Conservation (phyloP, 2,888 invertebrate species). For the Oscheius sp. region DNA sequence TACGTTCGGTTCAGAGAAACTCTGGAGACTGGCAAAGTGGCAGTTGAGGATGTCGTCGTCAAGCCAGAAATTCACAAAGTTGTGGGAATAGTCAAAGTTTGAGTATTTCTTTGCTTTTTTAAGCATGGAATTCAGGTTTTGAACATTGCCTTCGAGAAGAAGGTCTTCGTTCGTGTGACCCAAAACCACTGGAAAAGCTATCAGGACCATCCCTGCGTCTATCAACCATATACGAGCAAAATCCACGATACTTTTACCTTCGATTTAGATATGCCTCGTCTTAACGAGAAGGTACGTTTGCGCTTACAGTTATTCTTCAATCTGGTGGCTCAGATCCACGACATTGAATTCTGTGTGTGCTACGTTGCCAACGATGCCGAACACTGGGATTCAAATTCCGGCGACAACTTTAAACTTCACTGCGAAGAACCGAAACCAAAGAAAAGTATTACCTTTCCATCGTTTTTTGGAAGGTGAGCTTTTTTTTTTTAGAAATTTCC, state of each 20-base stretch:
- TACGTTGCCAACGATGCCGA: constrained; percentile 81
- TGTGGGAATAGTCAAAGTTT: constrained; percentile 86
- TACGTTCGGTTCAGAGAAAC: constrained; percentile 78
- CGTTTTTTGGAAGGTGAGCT: constrained; percentile 27
- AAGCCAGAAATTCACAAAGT: constrained; percentile 85
- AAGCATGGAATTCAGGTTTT: constrained; percentile 78
- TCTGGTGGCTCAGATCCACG: constrained; percentile 12
- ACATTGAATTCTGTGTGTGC: constrained; percentile 85
- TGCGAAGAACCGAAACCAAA: constrained; percentile 19
- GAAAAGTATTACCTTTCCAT: constrained; percentile 2
- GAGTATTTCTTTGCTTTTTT: not conserved
- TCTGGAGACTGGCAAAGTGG: constrained; percentile 78
- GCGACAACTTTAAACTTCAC: constrained; percentile 80
- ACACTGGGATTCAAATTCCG: constrained; percentile 90
- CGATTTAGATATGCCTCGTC: constrained; percentile 65
- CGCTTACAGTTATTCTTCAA: not conserved
- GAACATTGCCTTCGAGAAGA: constrained; percentile 88
- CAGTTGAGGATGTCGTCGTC: constrained; percentile 80
- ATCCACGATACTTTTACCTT: constrained; percentile 72
- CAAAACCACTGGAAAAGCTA: constrained; percentile 86
- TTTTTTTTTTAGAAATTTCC: no score
- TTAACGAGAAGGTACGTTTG: constrained; percentile 40
- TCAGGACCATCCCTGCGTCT: constrained; percentile 85
- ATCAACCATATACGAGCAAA: constrained; percentile 72
- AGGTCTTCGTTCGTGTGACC: constrained; percentile 85